Percentiles rank a stretch among this genome's conserved stretches.
Conservation (phyloP, 2,113 vertebrate genomes). For the Ramphastos sulfuratus region DNA sequence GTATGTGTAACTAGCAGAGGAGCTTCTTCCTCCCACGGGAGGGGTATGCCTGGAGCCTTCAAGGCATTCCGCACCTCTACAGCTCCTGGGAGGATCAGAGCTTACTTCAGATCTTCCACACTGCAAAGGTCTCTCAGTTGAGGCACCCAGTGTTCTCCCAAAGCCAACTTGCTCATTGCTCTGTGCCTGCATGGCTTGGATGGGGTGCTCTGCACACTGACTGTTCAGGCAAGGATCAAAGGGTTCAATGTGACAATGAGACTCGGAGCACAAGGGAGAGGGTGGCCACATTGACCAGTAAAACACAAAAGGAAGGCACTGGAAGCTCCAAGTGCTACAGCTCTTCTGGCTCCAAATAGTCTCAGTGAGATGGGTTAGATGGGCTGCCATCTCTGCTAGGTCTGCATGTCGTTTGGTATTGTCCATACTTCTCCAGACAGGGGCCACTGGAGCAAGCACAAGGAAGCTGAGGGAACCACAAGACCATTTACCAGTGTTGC, state of each 20-base stretch:
- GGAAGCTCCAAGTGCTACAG: background rate
- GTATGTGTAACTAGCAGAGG: background rate
- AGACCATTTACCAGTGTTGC: background rate
- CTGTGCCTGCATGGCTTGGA: background rate
- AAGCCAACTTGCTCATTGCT: accelerated
- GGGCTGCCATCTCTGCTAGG: background rate
- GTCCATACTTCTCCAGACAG: accelerated
- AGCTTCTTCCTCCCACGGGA: background rate
- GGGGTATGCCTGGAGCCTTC: background rate
- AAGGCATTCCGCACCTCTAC: background rate
- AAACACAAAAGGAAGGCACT: slow-evolving; percentile 30
- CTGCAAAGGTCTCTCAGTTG: background rate
- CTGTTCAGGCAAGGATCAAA: background rate
- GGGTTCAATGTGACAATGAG: background rate
- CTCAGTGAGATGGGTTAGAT: background rate
- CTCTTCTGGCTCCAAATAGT: background rate
- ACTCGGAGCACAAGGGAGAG: background rate
- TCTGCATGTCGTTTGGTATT: accelerated
- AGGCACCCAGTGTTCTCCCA: background rate
- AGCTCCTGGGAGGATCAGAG: background rate
- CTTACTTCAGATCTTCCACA: background rate
- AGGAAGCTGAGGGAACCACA: background rate
- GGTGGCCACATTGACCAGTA: background rate
- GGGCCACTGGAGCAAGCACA: background rate
- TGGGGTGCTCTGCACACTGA: background rate